A percentile compares a stretch with the other conserved stretches of the same genome.
Conservation (phyloP, 2,888 invertebrate genomes). For the Parasteatoda lunata region DNA sequence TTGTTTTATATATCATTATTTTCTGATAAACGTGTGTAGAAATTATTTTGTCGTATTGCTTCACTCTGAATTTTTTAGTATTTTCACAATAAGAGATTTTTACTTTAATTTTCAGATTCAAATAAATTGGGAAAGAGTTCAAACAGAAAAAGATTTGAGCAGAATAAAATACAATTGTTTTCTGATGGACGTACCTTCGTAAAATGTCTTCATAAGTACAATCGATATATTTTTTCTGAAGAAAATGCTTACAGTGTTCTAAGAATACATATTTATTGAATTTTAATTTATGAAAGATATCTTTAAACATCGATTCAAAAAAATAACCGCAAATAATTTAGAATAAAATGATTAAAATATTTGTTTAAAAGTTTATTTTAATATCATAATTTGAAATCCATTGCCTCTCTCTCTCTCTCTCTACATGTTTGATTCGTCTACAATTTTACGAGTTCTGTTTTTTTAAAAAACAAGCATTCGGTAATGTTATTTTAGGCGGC, state of each 20-base stretch:
- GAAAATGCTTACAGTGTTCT: not conserved
- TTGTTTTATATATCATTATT: not conserved
- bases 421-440: no score
- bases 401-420: no score
- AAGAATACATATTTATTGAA: no score
- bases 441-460: no score
- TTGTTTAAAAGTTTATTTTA: no score
- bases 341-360: no score
- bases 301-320: no score
- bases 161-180: slow-evolving; percentile 55
- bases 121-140: slow-evolving; percentile 52
- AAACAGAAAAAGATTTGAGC: slow-evolving; percentile 30
- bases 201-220: not conserved
- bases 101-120: slow-evolving; percentile 29
- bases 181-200: slow-evolving; percentile 10
- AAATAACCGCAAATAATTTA: no score
- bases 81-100: not conserved
- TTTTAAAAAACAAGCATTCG: no score
- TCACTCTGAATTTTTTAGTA: not conserved
- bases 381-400: no score
- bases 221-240: not conserved
- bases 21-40: not conserved
- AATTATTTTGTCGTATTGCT: not conserved
- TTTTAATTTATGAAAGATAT: no score
- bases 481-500: no score